phyloP scores from a whole-genome alignment of 2,888 invertebrate species.

The Heliconius ismenius region DNA sequence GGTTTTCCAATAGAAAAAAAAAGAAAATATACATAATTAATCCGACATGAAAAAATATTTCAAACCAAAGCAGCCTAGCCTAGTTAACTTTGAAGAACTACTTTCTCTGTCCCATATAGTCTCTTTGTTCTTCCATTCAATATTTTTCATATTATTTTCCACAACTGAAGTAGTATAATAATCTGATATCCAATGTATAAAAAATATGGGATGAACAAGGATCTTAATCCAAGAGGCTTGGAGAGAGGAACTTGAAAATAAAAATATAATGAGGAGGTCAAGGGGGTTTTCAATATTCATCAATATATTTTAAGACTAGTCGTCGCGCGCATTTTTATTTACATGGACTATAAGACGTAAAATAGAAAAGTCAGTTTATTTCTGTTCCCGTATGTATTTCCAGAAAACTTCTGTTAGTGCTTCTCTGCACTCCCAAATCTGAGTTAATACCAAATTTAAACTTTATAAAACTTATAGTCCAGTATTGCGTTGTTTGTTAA shows the following conservation, averaged over 20 bases:
- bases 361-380: background rate
- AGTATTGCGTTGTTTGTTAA: too few species aligned
- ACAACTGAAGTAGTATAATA: conserved; percentile 5
- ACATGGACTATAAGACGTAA: background rate
- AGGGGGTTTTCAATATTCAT: conserved; percentile 6
- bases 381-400: too few species aligned
- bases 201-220: conserved; percentile 1
- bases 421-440: background rate
- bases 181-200: background rate
- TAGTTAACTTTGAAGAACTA: background rate
- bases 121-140: background rate
- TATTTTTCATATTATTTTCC: conserved; percentile 13
- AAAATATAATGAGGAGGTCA: conserved; percentile 12
- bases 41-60: background rate
- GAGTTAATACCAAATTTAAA: too few species aligned
- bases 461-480: too few species aligned
- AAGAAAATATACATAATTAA: background rate
- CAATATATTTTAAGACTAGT: background rate
- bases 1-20: background rate
- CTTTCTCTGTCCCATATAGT: background rate
- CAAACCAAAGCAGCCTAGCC: background rate
- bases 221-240: conserved; percentile 1
- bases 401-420: background rate
- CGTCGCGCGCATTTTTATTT: background rate
- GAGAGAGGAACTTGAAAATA: conserved; percentile 11